phyloP scores from a whole-genome alignment of 2,888 invertebrate genomes.

The Dicroscelio sp. region DNA sequence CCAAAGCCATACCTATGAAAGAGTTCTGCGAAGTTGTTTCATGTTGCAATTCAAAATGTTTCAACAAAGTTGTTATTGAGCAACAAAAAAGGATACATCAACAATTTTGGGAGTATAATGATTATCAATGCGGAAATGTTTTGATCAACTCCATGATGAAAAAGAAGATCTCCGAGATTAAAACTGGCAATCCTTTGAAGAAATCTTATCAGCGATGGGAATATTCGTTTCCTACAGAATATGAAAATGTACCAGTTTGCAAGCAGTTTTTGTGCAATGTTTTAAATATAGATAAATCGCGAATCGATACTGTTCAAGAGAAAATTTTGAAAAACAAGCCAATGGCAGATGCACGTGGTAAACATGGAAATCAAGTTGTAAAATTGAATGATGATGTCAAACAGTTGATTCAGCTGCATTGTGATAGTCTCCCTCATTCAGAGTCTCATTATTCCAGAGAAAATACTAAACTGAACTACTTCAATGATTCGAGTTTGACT shows the following conservation, averaged over 20 bases:
- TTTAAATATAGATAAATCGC: not conserved
- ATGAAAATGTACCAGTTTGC: constrained; percentile 42
- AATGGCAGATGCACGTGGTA: constrained; percentile 11
- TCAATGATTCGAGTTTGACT: constrained; percentile 42
- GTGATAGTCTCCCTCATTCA: constrained; percentile 59
- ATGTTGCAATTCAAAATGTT: no score
- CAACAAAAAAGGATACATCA: no score
- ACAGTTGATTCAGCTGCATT: constrained; percentile 57
- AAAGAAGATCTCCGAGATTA: not conserved
- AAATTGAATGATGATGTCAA: constrained; percentile 60
- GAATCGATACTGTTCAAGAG: not conserved
- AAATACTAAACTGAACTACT: constrained; percentile 60
- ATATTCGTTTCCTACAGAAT: constrained; percentile 43
- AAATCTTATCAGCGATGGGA: constrained; percentile 26
- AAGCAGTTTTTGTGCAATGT: constrained; percentile 32
- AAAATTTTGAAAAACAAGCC: constrained; percentile 15
- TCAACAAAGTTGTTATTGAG: no score
- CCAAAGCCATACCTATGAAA: no score
- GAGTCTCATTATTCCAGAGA: constrained; percentile 57
- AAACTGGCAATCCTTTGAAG: not conserved
- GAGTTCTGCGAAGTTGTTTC: no score
- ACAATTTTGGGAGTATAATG: constrained; percentile 20
- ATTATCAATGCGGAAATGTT: constrained; percentile 21
- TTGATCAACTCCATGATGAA: constrained; percentile 29
- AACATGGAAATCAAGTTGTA: constrained; percentile 17